Percentiles rank a stretch among this genome's conserved stretches.
phyloP scores from a whole-genome alignment of 1,140 invertebrate genomes.

The Anastatus disparis region DNA sequence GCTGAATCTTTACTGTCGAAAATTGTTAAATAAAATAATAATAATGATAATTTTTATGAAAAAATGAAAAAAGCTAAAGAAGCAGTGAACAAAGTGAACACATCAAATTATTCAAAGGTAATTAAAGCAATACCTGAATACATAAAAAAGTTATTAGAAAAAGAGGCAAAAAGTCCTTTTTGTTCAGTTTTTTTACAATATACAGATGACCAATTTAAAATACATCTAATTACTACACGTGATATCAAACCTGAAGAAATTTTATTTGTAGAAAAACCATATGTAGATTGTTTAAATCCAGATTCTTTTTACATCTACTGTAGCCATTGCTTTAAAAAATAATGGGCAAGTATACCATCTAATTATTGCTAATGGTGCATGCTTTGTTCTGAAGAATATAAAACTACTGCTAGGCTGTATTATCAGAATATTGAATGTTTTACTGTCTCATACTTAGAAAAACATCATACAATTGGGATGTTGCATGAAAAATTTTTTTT shows the following conservation, averaged over 20 bases:
- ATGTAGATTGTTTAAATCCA: conserved; percentile 72
- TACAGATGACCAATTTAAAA: conserved; percentile 68
- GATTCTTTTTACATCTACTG: conserved; percentile 74
- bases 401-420: conserved; percentile 64
- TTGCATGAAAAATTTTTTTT: too few species aligned
- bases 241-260: conserved; percentile 79
- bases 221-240: conserved; percentile 71
- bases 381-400: conserved; percentile 79
- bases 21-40: neutral
- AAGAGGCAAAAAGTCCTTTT: conserved; percentile 56
- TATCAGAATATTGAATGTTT: conserved; percentile 83
- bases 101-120: neutral
- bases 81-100: neutral
- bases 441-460: conserved; percentile 72
- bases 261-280: conserved; percentile 80
- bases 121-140: neutral
- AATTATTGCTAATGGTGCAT: conserved; percentile 71
- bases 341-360: conserved; percentile 72
- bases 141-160: neutral
- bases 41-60: neutral
- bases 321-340: conserved; percentile 76
- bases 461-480: too few species aligned
- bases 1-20: neutral
- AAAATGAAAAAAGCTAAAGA: conserved; percentile 4
- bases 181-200: conserved; percentile 67